phyloP scores from a whole-genome alignment of 1,140 invertebrate species.

The Drosophila setifemur region DNA sequence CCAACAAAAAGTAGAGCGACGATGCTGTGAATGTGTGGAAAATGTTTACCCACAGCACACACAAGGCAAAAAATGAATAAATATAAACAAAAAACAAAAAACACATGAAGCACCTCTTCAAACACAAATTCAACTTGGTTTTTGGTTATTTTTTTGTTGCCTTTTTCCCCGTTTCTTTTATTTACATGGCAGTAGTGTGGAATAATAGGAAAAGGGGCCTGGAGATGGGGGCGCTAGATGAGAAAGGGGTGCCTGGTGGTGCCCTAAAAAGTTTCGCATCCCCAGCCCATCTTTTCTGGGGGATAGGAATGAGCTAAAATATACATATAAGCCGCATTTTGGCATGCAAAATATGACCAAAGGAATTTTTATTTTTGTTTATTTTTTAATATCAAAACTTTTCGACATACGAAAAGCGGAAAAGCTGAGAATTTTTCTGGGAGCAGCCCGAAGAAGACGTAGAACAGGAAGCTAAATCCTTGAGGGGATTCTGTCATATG shows the following conservation, averaged over 20 bases:
- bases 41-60: slow-evolving; percentile 42
- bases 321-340: slow-evolving; percentile 64
- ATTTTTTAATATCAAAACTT: slow-evolving; percentile 44
- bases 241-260: slow-evolving; percentile 1
- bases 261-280: slow-evolving; percentile 47
- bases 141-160: slow-evolving; percentile 27
- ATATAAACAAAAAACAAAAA: slow-evolving; percentile 3
- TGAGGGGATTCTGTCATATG: slow-evolving; percentile 22
- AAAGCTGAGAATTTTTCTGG: too few species aligned
- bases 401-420: slow-evolving; percentile 9
- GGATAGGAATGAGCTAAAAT: slow-evolving; percentile 19
- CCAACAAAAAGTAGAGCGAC: slow-evolving; percentile 11
- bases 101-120: slow-evolving; percentile 39
- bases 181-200: slow-evolving; percentile 9
- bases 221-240: too few species aligned
- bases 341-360: slow-evolving; percentile 67
- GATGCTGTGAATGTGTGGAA: slow-evolving; percentile 18
- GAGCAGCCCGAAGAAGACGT: neutral
- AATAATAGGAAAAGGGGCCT: neutral
- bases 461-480: slow-evolving; percentile 3
- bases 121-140: slow-evolving; percentile 65
- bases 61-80: slow-evolving; percentile 8
- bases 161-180: slow-evolving; percentile 11
- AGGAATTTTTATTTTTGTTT: slow-evolving; percentile 49
- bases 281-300: slow-evolving; percentile 2